Evolutionary conservation across 2,113 vertebrate species (phyloP).

Genomic region (Serilophus lunatus): DNA sequence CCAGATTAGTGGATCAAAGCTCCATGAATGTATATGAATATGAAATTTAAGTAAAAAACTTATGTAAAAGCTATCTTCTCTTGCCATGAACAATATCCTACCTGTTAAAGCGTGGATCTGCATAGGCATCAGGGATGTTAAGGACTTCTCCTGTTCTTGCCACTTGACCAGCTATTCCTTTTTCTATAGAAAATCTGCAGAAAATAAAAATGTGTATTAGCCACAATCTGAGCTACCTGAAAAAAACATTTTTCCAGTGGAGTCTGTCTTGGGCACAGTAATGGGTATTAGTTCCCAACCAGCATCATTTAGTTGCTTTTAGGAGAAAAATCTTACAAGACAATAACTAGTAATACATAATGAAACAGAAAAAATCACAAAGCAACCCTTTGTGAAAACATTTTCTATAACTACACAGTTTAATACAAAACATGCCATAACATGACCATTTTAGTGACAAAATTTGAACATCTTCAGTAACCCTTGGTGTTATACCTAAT

Average conservation of each 20-base stretch:
- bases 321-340: constrained; percentile 4
- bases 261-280: not conserved
- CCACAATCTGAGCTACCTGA: not conserved
- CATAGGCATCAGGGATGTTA: constrained; percentile 98
- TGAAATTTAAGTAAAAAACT: not conserved
- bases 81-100: constrained; percentile 20
- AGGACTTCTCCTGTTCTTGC: constrained; percentile 95
- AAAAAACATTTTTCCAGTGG: not conserved
- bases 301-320: not conserved
- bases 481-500: not conserved
- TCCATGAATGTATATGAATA: not conserved
- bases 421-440: not conserved
- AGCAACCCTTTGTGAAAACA: not conserved
- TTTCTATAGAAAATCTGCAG: constrained; percentile 97
- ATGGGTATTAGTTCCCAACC: not conserved
- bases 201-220: not conserved
- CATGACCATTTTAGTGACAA: not conserved
- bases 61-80: not conserved
- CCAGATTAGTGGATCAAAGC: not conserved
- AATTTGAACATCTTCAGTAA: not conserved
- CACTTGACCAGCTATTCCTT: constrained; percentile 97
- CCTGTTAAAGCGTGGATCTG: constrained; percentile 99
- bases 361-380: not conserved
- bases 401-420: not conserved
- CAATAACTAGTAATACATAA: not conserved